Conservation (phyloP, 2,113 vertebrate species). For the Rhipidura dahli region DNA sequence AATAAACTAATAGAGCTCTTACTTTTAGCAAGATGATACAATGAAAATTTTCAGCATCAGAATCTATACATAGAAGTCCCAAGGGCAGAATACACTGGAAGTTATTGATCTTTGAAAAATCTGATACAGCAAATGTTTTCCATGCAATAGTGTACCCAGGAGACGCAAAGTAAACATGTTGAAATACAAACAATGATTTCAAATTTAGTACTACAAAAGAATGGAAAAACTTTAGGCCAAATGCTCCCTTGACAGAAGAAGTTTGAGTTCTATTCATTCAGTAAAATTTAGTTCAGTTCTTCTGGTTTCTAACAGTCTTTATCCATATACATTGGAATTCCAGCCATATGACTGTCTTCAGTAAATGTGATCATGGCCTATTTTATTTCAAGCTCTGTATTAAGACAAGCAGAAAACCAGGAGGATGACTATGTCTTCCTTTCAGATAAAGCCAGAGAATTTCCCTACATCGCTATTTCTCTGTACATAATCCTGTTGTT, state of each 20-base stretch:
- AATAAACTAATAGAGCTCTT: background rate
- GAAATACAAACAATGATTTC: background rate
- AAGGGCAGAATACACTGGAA: background rate
- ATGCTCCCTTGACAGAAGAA: background rate
- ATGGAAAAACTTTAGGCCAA: background rate
- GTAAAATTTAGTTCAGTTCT: background rate
- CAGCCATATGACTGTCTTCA: background rate
- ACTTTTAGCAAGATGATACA: background rate
- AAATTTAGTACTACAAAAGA: background rate
- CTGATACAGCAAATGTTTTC: slow-evolving; percentile 25
- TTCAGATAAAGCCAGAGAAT: background rate
- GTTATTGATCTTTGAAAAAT: slow-evolving; percentile 34
- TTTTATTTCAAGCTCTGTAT: background rate
- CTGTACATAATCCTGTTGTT: background rate
- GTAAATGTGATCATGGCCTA: rapidly evolving
- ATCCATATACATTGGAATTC: background rate
- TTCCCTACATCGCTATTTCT: background rate
- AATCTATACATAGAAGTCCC: background rate
- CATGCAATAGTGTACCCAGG: background rate
- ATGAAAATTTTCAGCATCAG: background rate
- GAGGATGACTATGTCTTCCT: background rate
- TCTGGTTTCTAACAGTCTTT: background rate
- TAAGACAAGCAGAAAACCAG: background rate
- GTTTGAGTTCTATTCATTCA: background rate
- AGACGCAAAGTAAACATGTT: background rate